These are phyloP conservation scores for Ceratoteleas bidentatus DNA, from an alignment of 1,140 invertebrate genomes.

Conservation along the genomic window DNA sequence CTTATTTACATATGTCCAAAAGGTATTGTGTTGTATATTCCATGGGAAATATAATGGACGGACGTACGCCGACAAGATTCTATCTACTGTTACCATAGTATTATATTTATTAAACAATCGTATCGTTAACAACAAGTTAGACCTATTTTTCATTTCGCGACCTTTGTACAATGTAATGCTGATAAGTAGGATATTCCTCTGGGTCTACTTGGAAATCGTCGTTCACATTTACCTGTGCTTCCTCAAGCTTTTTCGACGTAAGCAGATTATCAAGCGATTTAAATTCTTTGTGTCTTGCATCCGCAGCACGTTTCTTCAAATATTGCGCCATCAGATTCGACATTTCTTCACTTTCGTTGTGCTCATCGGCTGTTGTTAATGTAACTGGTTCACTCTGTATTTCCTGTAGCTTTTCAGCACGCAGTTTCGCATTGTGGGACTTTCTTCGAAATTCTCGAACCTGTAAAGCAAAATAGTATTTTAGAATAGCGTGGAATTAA, in stretches of 20 bases:
- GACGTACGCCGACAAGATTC: conserved; percentile 5
- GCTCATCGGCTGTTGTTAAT: neutral
- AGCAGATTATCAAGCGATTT: neutral
- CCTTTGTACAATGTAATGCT: neutral
- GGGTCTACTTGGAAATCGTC: neutral
- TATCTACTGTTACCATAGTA: conserved; percentile 15
- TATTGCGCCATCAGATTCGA: neutral
- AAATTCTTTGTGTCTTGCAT: neutral
- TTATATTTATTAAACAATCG: conserved; percentile 23
- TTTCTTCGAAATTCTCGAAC: neutral
- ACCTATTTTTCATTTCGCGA: neutral
- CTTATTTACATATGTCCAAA: no score
- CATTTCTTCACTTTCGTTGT: neutral
- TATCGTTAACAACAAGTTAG: conserved; percentile 4
- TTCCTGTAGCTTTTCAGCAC: neutral
- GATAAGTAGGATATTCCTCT: neutral
- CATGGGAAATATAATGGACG: neutral
- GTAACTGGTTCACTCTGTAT: neutral
- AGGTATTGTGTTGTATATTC: neutral
- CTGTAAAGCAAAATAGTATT: no score
- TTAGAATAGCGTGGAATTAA: no score
- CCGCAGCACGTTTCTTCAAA: conserved; percentile 3
- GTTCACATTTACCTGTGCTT: neutral
- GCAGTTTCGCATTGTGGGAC: neutral
- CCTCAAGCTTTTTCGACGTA: neutral